phyloP scores from a whole-genome alignment of 2,888 invertebrate species.

The Salticus scenicus region DNA sequence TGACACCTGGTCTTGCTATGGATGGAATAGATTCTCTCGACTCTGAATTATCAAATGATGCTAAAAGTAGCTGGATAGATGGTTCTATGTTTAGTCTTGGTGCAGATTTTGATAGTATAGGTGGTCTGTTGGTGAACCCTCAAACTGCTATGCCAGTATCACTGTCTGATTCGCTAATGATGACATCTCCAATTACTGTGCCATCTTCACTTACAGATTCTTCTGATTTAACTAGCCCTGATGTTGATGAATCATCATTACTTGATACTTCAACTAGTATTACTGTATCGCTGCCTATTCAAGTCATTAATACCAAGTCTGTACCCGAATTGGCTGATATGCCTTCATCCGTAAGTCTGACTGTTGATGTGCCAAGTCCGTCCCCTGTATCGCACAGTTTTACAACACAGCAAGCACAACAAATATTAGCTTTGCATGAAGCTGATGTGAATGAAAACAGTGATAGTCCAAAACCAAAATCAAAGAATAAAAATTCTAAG shows the following conservation, averaged over 20 bases:
- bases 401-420: constrained; percentile 19
- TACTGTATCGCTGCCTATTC: constrained; percentile 41
- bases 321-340: constrained; percentile 22
- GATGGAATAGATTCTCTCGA: constrained; percentile 39
- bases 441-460: constrained; percentile 29
- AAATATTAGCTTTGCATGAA: constrained; percentile 13
- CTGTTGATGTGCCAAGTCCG: constrained; percentile 56
- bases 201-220: constrained; percentile 2
- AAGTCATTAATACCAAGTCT: constrained; percentile 26
- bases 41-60: constrained; percentile 45
- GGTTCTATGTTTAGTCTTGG: constrained; percentile 41
- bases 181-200: constrained; percentile 19
- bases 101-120: constrained; percentile 56
- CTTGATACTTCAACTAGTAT: constrained; percentile 24
- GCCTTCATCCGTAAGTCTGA: constrained; percentile 33
- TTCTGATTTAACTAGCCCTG: neutral
- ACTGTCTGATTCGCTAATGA: constrained; percentile 11
- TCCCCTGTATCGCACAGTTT: constrained; percentile 54
- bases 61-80: constrained; percentile 34
- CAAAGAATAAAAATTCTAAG: constrained; percentile 46
- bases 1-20: constrained; percentile 20
- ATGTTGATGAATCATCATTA: constrained; percentile 13
- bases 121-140: constrained; percentile 68
- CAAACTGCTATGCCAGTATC: constrained; percentile 70
- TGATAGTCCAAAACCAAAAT: constrained; percentile 58